A percentile compares a stretch with the other conserved stretches of the same genome.
phyloP scores from a whole-genome alignment of 1,140 invertebrate genomes.

The Camponotus pennsylvanicus region DNA sequence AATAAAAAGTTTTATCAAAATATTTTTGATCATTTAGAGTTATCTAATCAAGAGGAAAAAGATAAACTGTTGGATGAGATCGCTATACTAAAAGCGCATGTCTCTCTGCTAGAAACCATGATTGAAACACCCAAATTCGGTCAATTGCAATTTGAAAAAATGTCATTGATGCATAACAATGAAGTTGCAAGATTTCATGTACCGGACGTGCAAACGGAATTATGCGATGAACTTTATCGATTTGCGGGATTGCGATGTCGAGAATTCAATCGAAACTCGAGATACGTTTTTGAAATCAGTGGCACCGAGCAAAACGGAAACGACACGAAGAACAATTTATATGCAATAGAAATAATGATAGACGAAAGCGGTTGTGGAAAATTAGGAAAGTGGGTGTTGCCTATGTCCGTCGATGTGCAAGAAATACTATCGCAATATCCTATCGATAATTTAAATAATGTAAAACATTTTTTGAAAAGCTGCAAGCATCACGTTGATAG shows the following conservation, averaged over 20 bases:
- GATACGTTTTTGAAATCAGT: slow-evolving; percentile 26
- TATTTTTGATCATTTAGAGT: neutral
- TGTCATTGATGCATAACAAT: neutral
- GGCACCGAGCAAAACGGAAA: no score
- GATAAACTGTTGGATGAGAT: neutral
- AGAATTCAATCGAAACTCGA: neutral
- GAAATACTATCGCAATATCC: slow-evolving; percentile 49
- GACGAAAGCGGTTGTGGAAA: slow-evolving; percentile 13
- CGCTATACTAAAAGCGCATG: neutral
- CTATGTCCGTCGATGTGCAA: slow-evolving; percentile 48
- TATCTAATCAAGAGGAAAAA: neutral
- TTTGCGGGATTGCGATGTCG: slow-evolving; percentile 34
- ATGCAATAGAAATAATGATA: slow-evolving; percentile 47
- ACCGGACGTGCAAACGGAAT: slow-evolving; percentile 2
- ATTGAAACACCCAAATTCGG: neutral
- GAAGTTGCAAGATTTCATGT: neutral
- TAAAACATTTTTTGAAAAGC: slow-evolving; percentile 46
- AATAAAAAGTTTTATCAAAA: neutral
- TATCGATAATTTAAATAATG: slow-evolving; percentile 31
- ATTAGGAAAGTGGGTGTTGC: slow-evolving; percentile 57
- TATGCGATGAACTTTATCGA: slow-evolving; percentile 34
- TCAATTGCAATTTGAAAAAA: neutral
- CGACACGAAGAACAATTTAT: neutral
- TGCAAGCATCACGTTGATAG: slow-evolving; percentile 55
- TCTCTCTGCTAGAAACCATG: neutral